These are phyloP conservation scores for Ligdia adustata DNA, from an alignment of 2,888 invertebrate species.

Conservation along the genomic window DNA sequence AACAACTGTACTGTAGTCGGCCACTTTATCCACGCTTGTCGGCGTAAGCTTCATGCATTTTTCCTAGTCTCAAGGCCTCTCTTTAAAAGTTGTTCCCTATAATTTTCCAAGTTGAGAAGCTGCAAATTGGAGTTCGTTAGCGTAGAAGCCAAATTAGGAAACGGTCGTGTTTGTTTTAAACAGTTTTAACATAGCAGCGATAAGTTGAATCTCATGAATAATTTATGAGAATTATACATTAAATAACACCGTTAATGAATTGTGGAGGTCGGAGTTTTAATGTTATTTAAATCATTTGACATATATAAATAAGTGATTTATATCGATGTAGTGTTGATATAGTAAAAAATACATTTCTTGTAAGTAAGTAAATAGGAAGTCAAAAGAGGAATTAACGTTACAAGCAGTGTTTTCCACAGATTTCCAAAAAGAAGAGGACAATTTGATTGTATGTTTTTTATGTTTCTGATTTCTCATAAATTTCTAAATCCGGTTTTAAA, in stretches of 20 bases:
- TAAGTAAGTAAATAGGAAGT: no score
- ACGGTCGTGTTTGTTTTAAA: constrained; percentile 8
- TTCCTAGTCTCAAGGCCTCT: constrained; percentile 62
- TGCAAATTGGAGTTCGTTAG: constrained; percentile 45
- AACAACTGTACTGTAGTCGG: constrained; percentile 53
- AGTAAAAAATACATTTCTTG: no score
- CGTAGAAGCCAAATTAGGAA: constrained; percentile 29
- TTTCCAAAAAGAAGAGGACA: no score
- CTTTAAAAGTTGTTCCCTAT: constrained; percentile 46
- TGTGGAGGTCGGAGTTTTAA: neutral
- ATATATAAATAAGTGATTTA: no score
- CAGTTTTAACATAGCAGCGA: constrained; percentile 14
- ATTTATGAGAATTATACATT: constrained; percentile 6
- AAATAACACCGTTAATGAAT: constrained; percentile 4
- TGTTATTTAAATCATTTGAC: neutral
- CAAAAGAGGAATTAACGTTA: no score
- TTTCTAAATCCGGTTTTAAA: no score
- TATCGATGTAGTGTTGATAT: no score
- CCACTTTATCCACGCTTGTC: constrained; percentile 53
- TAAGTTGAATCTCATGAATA: constrained; percentile 22
- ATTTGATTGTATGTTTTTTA: no score
- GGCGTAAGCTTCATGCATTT: constrained; percentile 56
- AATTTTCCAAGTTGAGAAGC: constrained; percentile 53
- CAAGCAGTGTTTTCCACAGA: no score
- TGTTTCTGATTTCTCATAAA: no score